Percentiles rank a stretch among this genome's conserved stretches.
phyloP scores from a whole-genome alignment of 2,797 vertebrate genomes.

The Diglossa cyanea region DNA sequence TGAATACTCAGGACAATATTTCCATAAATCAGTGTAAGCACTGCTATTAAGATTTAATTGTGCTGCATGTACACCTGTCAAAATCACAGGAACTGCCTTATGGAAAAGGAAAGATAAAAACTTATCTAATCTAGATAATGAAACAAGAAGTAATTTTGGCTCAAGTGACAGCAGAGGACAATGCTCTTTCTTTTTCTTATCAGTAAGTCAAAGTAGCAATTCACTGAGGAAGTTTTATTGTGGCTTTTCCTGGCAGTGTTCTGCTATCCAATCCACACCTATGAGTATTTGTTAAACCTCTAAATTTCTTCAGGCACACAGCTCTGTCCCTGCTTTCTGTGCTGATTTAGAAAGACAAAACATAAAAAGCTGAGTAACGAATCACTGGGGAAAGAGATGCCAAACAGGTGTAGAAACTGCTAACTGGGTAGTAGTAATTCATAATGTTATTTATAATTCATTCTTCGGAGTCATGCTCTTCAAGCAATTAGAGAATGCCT shows the following conservation, averaged over 20 bases:
- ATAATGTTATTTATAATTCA: conserved; percentile 7
- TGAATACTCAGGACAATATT: not conserved
- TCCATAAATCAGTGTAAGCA: not conserved
- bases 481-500: not conserved
- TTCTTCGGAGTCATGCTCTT: not conserved
- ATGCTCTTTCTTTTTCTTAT: conserved; percentile 41
- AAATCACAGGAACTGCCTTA: conserved; percentile 39
- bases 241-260: not conserved
- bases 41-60: conserved; percentile 26
- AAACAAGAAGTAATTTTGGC: conserved; percentile 29
- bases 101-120: conserved; percentile 38
- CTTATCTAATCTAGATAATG: conserved; percentile 38
- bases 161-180: conserved; percentile 32
- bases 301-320: not conserved
- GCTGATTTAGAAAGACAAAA: not conserved
- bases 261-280: not conserved
- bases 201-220: conserved; percentile 12
- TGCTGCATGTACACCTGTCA: not conserved
- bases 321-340: not conserved
- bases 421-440: not conserved
- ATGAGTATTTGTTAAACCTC: not conserved
- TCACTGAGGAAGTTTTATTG: not conserved
- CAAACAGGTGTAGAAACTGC: not conserved
- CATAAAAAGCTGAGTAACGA: not conserved
- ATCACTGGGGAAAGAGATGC: not conserved